Evolutionary conservation across 2,888 invertebrate species (phyloP).

Genomic region (Acanthosoma haemorrhoidale): DNA sequence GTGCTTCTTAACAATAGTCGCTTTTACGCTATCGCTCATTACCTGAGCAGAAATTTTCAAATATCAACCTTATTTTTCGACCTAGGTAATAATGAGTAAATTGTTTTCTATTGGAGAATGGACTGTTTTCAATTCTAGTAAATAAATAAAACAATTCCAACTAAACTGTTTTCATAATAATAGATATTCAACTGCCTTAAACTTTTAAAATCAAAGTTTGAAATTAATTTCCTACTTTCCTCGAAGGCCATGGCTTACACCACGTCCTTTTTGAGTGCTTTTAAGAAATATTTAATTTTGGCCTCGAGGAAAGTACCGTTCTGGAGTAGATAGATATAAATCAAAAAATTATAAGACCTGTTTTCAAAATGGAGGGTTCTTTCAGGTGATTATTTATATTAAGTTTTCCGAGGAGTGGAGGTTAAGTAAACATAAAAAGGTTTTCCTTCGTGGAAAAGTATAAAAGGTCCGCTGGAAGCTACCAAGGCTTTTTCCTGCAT

Average conservation of each 20-base stretch:
- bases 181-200: too few relatives aligned
- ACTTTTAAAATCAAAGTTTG: background rate
- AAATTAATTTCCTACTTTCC: background rate
- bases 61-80: too few relatives aligned
- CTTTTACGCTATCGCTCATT: too few relatives aligned
- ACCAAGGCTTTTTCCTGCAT: slow-evolving; percentile 36
- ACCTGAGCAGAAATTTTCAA: too few relatives aligned
- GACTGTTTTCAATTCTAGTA: too few relatives aligned
- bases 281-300: background rate
- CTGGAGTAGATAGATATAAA: background rate
- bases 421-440: slow-evolving; percentile 28
- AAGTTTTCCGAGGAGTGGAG: slow-evolving; percentile 15
- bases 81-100: too few relatives aligned
- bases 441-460: slow-evolving; percentile 18
- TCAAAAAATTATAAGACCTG: background rate
- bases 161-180: too few relatives aligned
- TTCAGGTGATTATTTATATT: slow-evolving; percentile 24
- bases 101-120: too few relatives aligned
- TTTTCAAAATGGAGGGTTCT: slow-evolving; percentile 1
- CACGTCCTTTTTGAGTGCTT: background rate
- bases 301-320: background rate
- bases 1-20: too few relatives aligned
- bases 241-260: background rate
- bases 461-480: slow-evolving; percentile 26
- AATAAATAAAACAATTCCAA: too few relatives aligned